These are phyloP conservation scores for Eurystomus gularis DNA, from an alignment of 2,113 vertebrate species.

Conservation along the genomic window DNA sequence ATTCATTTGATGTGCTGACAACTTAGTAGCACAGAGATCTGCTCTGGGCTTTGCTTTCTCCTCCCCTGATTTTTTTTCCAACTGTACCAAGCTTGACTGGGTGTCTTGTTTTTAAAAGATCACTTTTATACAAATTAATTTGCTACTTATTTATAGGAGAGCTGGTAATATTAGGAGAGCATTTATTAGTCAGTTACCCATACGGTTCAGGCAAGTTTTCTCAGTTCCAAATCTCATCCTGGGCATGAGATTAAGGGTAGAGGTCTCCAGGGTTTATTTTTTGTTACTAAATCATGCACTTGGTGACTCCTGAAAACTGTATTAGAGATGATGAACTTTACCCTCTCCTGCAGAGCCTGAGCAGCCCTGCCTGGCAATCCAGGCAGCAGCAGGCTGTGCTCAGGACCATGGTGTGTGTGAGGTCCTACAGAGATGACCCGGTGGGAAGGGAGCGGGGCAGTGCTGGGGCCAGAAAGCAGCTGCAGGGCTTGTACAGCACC, in stretches of 20 bases:
- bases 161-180: not conserved
- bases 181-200: not conserved
- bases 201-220: not conserved
- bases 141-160: not conserved
- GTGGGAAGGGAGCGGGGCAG: not conserved
- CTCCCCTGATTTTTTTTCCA: not conserved
- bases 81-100: not conserved
- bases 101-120: not conserved
- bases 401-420: accelerated
- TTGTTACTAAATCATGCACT: not conserved
- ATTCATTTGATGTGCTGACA: not conserved
- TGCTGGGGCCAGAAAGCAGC: not conserved
- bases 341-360: not conserved
- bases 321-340: not conserved
- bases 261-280: not conserved
- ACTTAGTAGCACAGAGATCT: not conserved
- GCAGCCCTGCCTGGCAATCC: not conserved
- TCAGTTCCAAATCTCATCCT: not conserved
- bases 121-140: not conserved
- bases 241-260: not conserved
- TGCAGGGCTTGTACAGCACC: not conserved
- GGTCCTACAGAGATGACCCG: not conserved
- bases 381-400: not conserved
- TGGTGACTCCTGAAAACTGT: not conserved
- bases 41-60: not conserved